phyloP scores from a whole-genome alignment of 1,140 invertebrate genomes.

The Lasaia peninsularis region DNA sequence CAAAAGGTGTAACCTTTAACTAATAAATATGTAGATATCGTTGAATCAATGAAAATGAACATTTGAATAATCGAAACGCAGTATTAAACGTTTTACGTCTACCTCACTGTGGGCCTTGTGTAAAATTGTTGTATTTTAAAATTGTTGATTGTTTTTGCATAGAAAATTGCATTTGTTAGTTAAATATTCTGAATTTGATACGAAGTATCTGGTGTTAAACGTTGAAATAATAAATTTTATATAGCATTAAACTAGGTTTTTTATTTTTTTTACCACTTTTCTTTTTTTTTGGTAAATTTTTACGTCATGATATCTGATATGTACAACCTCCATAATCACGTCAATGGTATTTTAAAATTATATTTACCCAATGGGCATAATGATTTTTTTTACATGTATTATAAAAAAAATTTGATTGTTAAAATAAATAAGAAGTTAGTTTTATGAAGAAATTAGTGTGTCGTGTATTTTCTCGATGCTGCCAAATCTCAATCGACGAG shows the following conservation, averaged over 20 bases:
- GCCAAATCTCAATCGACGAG: no score
- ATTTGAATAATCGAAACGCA: slow-evolving; percentile 1
- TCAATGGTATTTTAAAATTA: no score
- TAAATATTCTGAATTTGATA: slow-evolving; percentile 1
- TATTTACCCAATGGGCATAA: no score
- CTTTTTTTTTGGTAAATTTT: no score
- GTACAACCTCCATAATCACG: no score
- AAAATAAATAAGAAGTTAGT: no score
- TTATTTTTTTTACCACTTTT: no score
- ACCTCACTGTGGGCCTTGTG: neutral
- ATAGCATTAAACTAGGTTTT: neutral
- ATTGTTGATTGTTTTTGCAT: slow-evolving; percentile 6
- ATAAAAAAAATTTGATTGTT: no score
- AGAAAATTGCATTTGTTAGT: slow-evolving; percentile 8
- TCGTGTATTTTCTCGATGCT: no score
- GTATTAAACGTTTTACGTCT: neutral
- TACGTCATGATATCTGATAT: no score
- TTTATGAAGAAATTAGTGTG: no score
- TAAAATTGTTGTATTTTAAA: slow-evolving; percentile 1
- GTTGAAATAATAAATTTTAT: slow-evolving; percentile 3
- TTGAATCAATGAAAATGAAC: neutral
- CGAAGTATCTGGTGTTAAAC: slow-evolving; percentile 3
- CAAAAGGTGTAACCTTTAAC: neutral
- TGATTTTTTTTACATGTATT: no score
- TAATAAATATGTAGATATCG: neutral